Evolutionary conservation across 1,140 invertebrate genomes (phyloP).

Genomic region (Drosophila repleta): DNA sequence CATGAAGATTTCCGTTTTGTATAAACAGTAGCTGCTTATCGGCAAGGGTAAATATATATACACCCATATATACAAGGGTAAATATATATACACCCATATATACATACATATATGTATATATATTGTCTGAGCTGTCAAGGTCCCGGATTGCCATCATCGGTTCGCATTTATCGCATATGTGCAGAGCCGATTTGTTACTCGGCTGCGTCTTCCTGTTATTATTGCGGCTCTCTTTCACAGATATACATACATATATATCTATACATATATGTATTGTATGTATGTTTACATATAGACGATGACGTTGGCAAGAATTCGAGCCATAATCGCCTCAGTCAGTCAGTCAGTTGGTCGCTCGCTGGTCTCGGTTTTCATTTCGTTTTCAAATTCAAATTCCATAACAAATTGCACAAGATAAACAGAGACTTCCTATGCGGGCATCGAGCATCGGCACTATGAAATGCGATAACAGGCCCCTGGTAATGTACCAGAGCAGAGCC

Average conservation of each 20-base stretch:
- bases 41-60: conserved; percentile 20
- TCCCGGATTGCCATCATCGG: conserved; percentile 20
- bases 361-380: conserved; percentile 43
- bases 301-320: conserved; percentile 59
- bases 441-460: conserved; percentile 33
- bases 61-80: not conserved
- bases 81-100: not conserved
- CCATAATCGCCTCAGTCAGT: conserved; percentile 48
- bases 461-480: conserved; percentile 52
- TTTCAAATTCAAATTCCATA: conserved; percentile 76
- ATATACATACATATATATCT: not conserved
- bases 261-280: conserved; percentile 2
- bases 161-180: conserved; percentile 40
- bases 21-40: conserved; percentile 42
- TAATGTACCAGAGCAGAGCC: not conserved
- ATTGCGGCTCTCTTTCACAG: not conserved
- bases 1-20: conserved; percentile 30
- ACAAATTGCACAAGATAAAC: conserved; percentile 69
- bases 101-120: not conserved
- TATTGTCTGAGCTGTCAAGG: conserved; percentile 35
- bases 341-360: conserved; percentile 47
- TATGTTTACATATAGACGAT: conserved; percentile 18
- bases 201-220: conserved; percentile 30
- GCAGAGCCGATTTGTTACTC: conserved; percentile 6
- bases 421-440: conserved; percentile 40